These are phyloP conservation scores for Drosophila basisetae DNA, from an alignment of 2,888 invertebrate genomes.

Conservation along the genomic window DNA sequence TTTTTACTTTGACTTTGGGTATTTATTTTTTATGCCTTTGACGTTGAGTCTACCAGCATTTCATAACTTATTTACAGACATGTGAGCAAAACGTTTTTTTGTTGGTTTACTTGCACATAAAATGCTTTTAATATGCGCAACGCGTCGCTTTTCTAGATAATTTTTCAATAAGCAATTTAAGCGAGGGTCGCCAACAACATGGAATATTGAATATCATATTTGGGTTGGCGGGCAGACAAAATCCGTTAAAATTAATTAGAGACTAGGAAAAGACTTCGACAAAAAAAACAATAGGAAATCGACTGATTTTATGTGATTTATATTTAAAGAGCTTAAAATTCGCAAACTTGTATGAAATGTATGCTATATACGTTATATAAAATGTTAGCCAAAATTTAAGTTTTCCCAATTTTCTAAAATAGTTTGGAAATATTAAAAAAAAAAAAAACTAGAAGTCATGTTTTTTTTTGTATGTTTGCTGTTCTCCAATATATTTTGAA, in stretches of 20 bases:
- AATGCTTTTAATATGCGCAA: constrained; percentile 62
- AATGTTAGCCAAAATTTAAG: neutral
- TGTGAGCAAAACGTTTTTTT: constrained; percentile 15
- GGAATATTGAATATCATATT: constrained; percentile 31
- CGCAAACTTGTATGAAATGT: neutral
- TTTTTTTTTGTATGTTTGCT: neutral
- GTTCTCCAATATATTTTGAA: neutral
- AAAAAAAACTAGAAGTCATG: neutral
- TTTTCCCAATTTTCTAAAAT: neutral
- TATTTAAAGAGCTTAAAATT: neutral
- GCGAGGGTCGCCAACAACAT: neutral
- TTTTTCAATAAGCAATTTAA: constrained; percentile 57
- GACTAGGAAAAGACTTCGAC: neutral
- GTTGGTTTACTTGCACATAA: constrained; percentile 27
- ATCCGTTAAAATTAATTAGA: constrained; percentile 36
- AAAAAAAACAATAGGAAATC: neutral
- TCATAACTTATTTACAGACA: constrained; percentile 44
- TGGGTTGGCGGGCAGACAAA: neutral
- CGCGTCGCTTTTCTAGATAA: constrained; percentile 36
- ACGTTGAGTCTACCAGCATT: constrained; percentile 21
- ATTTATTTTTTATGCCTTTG: constrained; percentile 44
- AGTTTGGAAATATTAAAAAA: neutral
- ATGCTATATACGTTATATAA: neutral
- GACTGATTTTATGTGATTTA: neutral
- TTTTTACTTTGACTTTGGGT: constrained; percentile 25